phyloP scores from a whole-genome alignment of 1,140 invertebrate species.

The Carcinoscorpius rotundicauda region DNA sequence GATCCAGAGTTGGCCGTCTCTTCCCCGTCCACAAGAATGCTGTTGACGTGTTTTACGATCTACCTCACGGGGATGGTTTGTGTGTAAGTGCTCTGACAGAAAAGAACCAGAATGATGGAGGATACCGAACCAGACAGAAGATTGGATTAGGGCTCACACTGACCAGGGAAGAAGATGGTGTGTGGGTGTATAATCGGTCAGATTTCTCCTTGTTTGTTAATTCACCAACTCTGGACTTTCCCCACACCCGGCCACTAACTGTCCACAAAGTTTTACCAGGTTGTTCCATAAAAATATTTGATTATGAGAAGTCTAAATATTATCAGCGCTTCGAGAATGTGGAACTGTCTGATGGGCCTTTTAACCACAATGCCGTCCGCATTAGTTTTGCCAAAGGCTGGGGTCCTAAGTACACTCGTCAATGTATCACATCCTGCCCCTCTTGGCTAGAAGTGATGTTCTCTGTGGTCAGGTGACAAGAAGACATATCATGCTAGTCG shows the following conservation, averaged over 20 bases:
- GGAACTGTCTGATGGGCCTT: constrained; percentile 39
- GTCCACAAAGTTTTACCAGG: constrained; percentile 67
- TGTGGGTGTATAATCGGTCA: constrained; percentile 84
- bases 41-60: constrained; percentile 62
- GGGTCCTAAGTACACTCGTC: constrained; percentile 70
- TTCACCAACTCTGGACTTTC: constrained; percentile 62
- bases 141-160: constrained; percentile 53
- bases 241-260: constrained; percentile 48
- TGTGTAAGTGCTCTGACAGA: constrained; percentile 50
- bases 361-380: constrained; percentile 65
- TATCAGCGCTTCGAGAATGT: constrained; percentile 24
- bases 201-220: constrained; percentile 72
- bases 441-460: constrained; percentile 83
- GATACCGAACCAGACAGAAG: constrained; percentile 42
- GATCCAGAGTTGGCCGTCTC: constrained; percentile 61
- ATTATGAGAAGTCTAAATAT: constrained; percentile 40
- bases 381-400: constrained; percentile 88
- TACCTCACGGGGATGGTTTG: constrained; percentile 53
- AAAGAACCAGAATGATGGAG: constrained; percentile 30
- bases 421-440: constrained; percentile 72
- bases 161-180: constrained; percentile 48
- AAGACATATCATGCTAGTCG: too few relatives aligned
- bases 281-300: constrained; percentile 70
- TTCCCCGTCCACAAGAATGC: constrained; percentile 54
- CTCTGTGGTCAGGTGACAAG: too few relatives aligned